Base-by-base conservation (phyloP, 2,888 invertebrate genomes). In the Proisotoma minuta region DNA sequence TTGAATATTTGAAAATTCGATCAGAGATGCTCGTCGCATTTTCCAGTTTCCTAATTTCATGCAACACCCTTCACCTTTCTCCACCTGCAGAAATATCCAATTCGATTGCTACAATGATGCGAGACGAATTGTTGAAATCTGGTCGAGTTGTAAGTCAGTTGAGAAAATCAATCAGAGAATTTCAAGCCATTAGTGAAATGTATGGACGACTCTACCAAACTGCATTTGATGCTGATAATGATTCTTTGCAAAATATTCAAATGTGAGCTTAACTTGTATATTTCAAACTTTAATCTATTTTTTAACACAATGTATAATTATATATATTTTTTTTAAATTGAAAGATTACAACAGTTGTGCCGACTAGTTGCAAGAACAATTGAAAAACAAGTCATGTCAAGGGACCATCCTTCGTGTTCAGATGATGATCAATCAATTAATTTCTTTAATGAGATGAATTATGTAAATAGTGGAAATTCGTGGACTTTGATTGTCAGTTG, bases 1-100 rank as follows among this genome's bases (percentile, higher is more conserved):
- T 86, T 47, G 89, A 89, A 76, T 91, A 87, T 76, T 82, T 88
- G 22, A 83, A 85, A 66, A 82, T 92, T 40, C 83, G 94, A 0
- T 86, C 87, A 0, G 85, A 84, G 74, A 87, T 89, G 75, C 80
- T 94, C 3, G 87, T 88, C 68, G 81, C 82, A 60, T 79, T 85
- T 61, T 78, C 82, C 2, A 86, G 86, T 74, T 78, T 88, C 53
- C 78, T 86, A 23, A 82, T 85, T 69, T 86, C 88, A 0, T 90
- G 89, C 73, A 82, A 79, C 69, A 86, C 88, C 63, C 81, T 91
- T 40, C 89, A 90, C 75, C 89, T 93, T 63, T 91, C 92, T 62
- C 96, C 95, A 27, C 93, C 95, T 40, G 93, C 95, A 0, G 94
- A 94, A 0, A 91, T 94, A 60, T 93, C 95, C 0, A 85, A 87